phyloP scores from a whole-genome alignment of 2,113 vertebrate genomes.

The Rhodinocichla rosea region DNA sequence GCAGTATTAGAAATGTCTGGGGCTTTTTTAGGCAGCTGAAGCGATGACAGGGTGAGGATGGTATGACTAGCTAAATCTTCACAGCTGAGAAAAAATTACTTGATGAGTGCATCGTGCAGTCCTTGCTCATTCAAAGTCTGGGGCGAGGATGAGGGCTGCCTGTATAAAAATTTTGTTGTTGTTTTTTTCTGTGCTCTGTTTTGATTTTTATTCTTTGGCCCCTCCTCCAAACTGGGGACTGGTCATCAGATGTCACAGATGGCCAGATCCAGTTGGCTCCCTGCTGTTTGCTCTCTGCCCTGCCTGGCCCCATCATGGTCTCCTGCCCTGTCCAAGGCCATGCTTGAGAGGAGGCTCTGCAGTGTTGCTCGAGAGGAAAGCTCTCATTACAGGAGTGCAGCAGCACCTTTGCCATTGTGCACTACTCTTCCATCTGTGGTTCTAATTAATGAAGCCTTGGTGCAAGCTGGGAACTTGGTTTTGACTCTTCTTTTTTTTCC shows the following conservation, averaged over 20 bases:
- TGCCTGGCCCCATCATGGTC: accelerated
- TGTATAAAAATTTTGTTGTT: not conserved
- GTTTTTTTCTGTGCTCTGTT: not conserved
- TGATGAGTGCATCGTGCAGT: accelerated
- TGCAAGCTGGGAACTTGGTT: not conserved
- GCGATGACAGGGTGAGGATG: not conserved
- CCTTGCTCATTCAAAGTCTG: not conserved
- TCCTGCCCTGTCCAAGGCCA: not conserved
- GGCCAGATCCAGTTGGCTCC: not conserved
- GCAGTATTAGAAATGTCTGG: not conserved
- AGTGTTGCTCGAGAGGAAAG: not conserved
- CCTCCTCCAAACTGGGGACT: not conserved
- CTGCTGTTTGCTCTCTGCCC: not conserved
- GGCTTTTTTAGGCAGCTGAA: not conserved
- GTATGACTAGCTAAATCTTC: not conserved
- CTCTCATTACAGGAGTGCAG: accelerated
- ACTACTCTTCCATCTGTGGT: accelerated
- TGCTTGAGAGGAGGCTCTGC: not conserved
- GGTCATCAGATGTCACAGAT: accelerated
- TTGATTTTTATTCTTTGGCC: not conserved
- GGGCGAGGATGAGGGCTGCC: not conserved
- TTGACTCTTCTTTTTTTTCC: not conserved
- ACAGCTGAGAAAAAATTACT: not conserved
- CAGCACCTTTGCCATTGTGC: accelerated
- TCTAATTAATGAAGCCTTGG: not conserved